A percentile compares a stretch with the other conserved stretches of the same genome.
These are phyloP conservation scores for Tetraneura akinire DNA, from an alignment of 1,140 invertebrate species.

Conservation along the genomic window DNA sequence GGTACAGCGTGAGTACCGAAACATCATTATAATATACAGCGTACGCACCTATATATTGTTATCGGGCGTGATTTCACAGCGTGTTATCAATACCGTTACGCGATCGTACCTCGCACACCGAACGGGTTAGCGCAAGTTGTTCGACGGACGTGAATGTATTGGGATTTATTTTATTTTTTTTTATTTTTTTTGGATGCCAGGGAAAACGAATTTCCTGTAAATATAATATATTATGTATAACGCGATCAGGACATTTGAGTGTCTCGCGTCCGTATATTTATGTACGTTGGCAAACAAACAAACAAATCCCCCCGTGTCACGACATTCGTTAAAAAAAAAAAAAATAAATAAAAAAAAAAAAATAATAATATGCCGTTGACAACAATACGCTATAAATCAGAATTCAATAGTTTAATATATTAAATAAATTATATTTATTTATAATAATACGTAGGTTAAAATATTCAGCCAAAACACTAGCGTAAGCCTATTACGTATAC, in stretches of 20 bases:
- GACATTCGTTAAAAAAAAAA: background rate
- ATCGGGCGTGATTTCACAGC: conserved; percentile 16
- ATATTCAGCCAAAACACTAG: background rate
- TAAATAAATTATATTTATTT: background rate
- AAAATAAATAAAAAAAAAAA: background rate
- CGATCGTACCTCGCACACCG: background rate
- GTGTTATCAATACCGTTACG: background rate
- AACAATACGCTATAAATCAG: conserved; percentile 36
- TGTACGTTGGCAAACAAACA: background rate
- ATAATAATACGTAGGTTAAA: background rate
- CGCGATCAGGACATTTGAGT: no score
- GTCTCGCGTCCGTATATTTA: no score
- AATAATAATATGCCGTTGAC: background rate
- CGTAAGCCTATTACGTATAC: no score
- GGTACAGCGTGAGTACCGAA: background rate
- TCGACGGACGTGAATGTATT: background rate
- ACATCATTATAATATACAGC: background rate
- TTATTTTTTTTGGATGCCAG: no score
- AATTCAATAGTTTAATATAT: conserved; percentile 15
- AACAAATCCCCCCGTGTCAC: background rate
- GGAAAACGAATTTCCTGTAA: no score
- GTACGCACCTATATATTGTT: background rate
- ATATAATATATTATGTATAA: no score
- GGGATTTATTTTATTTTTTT: no score
- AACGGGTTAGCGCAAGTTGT: background rate